Percentiles rank a stretch among this genome's conserved stretches.
Conservation (phyloP, 2,113 vertebrate genomes). For the Tragulus kanchil region DNA sequence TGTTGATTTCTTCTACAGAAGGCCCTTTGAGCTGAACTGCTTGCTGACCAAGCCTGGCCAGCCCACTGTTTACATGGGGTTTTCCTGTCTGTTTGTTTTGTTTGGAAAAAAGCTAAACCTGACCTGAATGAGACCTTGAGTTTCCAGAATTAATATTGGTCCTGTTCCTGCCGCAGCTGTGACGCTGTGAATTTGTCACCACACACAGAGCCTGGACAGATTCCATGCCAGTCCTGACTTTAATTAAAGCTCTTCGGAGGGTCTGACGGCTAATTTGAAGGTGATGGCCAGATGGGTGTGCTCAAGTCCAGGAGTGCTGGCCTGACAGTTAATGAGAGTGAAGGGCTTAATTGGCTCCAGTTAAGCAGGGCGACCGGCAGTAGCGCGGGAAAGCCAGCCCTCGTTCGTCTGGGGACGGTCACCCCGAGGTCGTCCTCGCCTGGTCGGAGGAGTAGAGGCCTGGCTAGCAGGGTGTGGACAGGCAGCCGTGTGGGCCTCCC, state of each 20-base stretch:
- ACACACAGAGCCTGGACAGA: slow-evolving; percentile 66
- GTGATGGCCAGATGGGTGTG: slow-evolving; percentile 76
- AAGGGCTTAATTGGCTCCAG: slow-evolving; percentile 63
- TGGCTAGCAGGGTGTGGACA: neutral
- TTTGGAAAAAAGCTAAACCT: neutral
- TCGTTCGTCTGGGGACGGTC: neutral
- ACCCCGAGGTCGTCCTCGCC: neutral
- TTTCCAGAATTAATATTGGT: slow-evolving; percentile 64
- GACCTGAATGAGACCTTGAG: slow-evolving; percentile 53
- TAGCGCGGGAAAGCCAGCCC: slow-evolving; percentile 7
- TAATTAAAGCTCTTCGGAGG: slow-evolving; percentile 73
- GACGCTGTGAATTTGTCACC: slow-evolving; percentile 78
- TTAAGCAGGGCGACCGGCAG: slow-evolving; percentile 43
- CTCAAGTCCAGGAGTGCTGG: slow-evolving; percentile 59
- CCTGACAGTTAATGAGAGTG: slow-evolving; percentile 70
- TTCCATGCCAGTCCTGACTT: slow-evolving; percentile 43
- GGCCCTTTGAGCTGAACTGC: neutral
- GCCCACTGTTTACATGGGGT: neutral
- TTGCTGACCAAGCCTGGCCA: neutral
- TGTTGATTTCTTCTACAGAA: neutral
- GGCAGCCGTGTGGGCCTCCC: neutral
- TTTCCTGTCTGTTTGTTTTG: neutral
- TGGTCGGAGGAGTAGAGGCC: neutral
- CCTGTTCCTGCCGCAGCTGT: slow-evolving; percentile 67
- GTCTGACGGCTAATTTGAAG: slow-evolving; percentile 57